Conservation (phyloP, 2,113 vertebrate species). For the Macroglossus sobrinus region DNA sequence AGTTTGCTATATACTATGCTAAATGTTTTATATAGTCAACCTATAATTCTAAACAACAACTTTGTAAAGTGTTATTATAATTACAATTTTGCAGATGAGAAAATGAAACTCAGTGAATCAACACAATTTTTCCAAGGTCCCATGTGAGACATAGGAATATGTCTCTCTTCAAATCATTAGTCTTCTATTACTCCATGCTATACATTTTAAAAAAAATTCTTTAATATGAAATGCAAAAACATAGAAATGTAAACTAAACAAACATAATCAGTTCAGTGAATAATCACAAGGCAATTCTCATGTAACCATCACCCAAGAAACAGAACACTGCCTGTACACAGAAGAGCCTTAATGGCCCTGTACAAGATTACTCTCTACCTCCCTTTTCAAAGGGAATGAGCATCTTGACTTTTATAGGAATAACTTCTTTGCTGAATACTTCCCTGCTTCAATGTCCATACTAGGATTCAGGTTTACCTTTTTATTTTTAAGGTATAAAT, state of each 20-base stretch:
- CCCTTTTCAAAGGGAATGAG: neutral
- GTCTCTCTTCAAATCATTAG: neutral
- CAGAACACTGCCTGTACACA: neutral
- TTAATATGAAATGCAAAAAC: neutral
- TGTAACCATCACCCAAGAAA: neutral
- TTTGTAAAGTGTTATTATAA: neutral
- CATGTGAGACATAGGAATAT: neutral
- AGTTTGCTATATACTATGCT: neutral
- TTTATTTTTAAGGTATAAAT: constrained; percentile 25
- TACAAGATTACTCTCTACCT: neutral
- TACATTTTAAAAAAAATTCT: neutral
- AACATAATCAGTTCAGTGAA: neutral
- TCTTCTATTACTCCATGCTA: neutral
- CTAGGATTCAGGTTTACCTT: neutral
- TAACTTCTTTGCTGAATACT: neutral
- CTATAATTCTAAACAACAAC: neutral
- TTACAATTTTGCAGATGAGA: constrained; percentile 1
- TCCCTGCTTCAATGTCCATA: neutral
- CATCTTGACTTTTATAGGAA: neutral
- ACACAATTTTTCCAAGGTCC: neutral
- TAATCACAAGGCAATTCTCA: neutral
- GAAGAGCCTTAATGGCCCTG: neutral
- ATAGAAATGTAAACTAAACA: neutral
- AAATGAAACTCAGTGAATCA: neutral
- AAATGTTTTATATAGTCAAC: neutral